Conservation (phyloP, 2,113 vertebrate species). For the Falco punctatus region DNA sequence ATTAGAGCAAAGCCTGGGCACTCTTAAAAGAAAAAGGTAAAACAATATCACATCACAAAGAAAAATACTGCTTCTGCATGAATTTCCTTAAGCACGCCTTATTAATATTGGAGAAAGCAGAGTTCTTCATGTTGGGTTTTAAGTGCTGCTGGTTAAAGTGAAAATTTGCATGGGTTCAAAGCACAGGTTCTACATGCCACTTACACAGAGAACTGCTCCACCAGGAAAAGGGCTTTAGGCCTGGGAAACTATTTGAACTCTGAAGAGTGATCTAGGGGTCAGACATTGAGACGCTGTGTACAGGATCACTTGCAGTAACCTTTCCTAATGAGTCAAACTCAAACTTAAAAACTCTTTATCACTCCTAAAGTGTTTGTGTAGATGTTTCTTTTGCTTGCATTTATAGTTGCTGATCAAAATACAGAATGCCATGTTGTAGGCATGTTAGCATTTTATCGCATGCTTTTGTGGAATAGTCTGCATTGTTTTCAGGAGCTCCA, state of each 20-base stretch:
- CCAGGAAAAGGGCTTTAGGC: neutral
- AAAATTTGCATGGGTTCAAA: neutral
- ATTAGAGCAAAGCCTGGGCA: neutral
- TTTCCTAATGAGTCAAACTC: neutral
- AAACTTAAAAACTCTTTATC: neutral
- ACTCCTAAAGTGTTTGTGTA: neutral
- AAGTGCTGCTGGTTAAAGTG: neutral
- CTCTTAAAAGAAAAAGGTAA: neutral
- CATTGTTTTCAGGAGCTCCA: neutral
- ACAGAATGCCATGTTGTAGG: neutral
- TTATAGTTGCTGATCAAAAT: neutral
- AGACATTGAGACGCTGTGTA: neutral
- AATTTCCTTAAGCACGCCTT: neutral
- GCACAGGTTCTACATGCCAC: neutral
- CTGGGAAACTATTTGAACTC: neutral
- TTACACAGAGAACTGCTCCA: neutral
- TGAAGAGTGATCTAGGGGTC: neutral
- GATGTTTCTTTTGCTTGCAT: neutral
- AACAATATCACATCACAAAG: neutral
- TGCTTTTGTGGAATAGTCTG: neutral
- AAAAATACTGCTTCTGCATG: neutral
- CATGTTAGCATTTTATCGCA: neutral
- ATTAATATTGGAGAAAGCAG: neutral
- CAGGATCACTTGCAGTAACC: neutral
- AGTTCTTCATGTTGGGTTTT: neutral